These are phyloP conservation scores for Macropus fuliginosus DNA, from an alignment of 2,797 vertebrate genomes.

Conservation along the genomic window DNA sequence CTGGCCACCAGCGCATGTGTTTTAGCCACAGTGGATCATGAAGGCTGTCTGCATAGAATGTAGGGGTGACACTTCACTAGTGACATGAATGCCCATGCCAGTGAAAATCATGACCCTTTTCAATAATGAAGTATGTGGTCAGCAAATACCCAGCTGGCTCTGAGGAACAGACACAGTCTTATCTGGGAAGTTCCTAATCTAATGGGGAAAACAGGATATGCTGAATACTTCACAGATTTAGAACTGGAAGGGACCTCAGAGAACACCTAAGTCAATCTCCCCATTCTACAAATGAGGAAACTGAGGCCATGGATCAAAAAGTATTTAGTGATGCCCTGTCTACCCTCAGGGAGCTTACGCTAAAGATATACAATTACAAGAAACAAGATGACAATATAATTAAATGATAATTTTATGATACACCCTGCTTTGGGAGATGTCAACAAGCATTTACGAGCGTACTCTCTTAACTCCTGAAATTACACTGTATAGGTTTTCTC, in stretches of 20 bases:
- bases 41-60: background rate
- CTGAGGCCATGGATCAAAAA: background rate
- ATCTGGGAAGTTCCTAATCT: background rate
- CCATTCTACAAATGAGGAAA: background rate
- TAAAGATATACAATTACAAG: background rate
- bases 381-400: background rate
- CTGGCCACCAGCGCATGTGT: background rate
- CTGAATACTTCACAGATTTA: background rate
- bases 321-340: background rate
- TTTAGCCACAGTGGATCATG: background rate
- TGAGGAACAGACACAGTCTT: background rate
- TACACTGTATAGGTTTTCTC: background rate
- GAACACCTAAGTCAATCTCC: background rate
- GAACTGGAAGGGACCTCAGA: background rate
- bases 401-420: background rate
- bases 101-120: background rate
- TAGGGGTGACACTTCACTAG: background rate
- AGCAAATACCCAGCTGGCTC: background rate
- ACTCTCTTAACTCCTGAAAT: background rate
- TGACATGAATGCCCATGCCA: background rate
- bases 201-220: background rate
- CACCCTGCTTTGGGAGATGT: background rate
- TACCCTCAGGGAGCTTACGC: background rate
- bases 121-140: background rate
- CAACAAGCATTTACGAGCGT: background rate